phyloP scores from a whole-genome alignment of 2,797 vertebrate species.

The Gallinago nigripennis region DNA sequence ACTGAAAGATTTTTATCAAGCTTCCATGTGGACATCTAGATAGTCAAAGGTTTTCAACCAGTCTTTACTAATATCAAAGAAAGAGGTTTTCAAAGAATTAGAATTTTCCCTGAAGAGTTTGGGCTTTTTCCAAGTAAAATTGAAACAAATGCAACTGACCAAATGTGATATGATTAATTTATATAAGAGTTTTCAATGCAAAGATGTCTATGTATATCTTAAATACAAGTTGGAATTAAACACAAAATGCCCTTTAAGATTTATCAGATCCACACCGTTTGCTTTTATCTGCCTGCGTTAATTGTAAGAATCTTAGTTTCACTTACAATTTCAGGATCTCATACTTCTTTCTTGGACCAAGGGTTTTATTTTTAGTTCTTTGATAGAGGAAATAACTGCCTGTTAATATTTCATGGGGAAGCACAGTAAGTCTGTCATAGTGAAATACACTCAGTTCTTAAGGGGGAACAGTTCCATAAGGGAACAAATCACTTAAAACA shows the following conservation, averaged over 20 bases:
- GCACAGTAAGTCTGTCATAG: neutral
- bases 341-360: neutral
- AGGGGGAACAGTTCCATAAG: neutral
- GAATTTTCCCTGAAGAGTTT: neutral
- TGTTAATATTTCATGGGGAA: neutral
- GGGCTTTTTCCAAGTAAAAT: neutral
- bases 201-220: neutral
- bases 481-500: neutral
- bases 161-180: neutral
- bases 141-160: neutral
- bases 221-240: neutral
- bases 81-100: neutral
- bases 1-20: neutral
- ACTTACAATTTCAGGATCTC: neutral
- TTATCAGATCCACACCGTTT: neutral
- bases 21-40: rapidly evolving
- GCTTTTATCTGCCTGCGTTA: neutral
- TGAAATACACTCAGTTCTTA: neutral
- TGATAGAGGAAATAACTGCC: neutral
- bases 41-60: neutral
- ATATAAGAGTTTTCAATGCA: neutral
- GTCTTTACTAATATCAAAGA: neutral
- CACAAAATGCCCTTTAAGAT: neutral
- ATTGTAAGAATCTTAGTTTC: neutral
- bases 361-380: slow-evolving; percentile 39